Percentiles rank a stretch among this genome's conserved stretches.
Evolutionary conservation across 1,140 invertebrate genomes (phyloP).

Genomic region (Latrodectus geometricus): DNA sequence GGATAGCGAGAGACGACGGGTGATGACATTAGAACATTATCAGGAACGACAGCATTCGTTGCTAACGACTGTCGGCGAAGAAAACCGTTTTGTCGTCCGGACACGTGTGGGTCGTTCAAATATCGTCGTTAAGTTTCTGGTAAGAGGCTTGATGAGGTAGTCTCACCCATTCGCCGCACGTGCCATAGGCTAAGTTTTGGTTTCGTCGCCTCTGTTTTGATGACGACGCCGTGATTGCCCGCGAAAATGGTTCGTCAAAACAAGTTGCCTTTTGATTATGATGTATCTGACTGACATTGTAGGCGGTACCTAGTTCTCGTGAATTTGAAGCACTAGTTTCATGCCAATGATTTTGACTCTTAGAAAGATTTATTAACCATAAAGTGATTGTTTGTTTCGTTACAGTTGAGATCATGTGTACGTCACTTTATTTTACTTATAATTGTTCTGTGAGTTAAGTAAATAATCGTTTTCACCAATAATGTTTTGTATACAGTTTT

Average conservation of each 20-base stretch:
- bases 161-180: not conserved
- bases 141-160: not conserved
- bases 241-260: not conserved
- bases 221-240: not conserved
- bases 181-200: not conserved
- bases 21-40: constrained; percentile 18
- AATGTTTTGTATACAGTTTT: too few species aligned
- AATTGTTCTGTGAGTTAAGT: too few species aligned
- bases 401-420: too few species aligned
- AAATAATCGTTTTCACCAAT: too few species aligned
- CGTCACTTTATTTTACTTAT: too few species aligned
- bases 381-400: too few species aligned
- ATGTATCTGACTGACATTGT: not conserved
- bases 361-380: not conserved
- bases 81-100: constrained; percentile 15
- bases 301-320: not conserved
- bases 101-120: constrained; percentile 22
- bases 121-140: constrained; percentile 19
- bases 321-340: not conserved
- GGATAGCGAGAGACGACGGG: not conserved
- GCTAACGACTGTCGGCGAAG: constrained; percentile 14
- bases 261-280: not conserved
- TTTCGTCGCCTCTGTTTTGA: not conserved
- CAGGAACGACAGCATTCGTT: constrained; percentile 3
- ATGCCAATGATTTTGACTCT: not conserved